A percentile compares a stretch with the other conserved stretches of the same genome.
Conservation (phyloP, 2,113 vertebrate genomes). For the Paramormyrops kingsleyae region DNA sequence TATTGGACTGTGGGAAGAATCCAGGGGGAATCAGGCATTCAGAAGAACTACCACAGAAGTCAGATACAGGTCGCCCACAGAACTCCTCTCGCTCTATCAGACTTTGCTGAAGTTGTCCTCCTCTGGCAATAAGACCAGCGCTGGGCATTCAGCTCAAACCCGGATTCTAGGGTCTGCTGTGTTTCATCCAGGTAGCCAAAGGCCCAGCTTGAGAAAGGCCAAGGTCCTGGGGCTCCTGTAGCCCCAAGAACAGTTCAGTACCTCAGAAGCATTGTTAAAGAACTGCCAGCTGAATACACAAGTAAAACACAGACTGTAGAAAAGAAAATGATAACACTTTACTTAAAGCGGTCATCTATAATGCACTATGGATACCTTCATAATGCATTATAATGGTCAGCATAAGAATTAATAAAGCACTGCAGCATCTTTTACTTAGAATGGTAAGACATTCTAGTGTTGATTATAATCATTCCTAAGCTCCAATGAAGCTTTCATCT, state of each 20-base stretch:
- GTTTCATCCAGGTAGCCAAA: neutral
- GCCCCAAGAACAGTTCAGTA: neutral
- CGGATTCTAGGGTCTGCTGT: neutral
- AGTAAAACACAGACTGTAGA: neutral
- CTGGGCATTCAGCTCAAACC: neutral
- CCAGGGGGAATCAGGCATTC: neutral
- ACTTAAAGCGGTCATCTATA: neutral
- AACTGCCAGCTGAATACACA: neutral
- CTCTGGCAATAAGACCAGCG: neutral
- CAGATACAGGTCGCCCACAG: neutral
- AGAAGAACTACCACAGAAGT: neutral
- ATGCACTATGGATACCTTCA: neutral
- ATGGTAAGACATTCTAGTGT: too few relatives aligned
- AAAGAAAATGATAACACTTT: neutral
- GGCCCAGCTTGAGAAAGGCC: neutral
- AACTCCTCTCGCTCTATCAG: neutral
- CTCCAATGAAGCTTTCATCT: neutral
- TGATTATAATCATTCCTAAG: too few relatives aligned
- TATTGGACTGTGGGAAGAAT: neutral
- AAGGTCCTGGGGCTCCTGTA: neutral
- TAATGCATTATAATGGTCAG: neutral
- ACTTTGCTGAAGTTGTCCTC: neutral
- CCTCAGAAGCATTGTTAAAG: neutral
- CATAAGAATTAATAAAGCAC: too few relatives aligned
- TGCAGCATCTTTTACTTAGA: too few relatives aligned